These are phyloP conservation scores for Beaufortia kweichowensis DNA, from an alignment of 2,113 vertebrate genomes.

Conservation along the genomic window DNA sequence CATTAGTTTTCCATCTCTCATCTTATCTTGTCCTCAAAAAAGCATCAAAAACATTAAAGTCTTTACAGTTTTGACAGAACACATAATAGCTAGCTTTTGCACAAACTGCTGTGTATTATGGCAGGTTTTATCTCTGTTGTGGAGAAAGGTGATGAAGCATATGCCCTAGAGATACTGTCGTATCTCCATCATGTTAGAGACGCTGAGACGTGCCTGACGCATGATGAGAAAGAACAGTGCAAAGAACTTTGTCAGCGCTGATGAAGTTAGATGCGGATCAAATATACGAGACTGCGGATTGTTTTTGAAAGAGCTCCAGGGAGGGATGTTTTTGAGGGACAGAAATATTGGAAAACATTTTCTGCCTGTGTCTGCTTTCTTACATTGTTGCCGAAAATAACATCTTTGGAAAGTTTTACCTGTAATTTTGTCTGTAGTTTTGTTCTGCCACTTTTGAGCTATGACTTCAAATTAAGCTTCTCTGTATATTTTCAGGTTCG, in stretches of 20 bases:
- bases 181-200: constrained; percentile 29
- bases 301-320: constrained; percentile 31
- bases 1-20: background rate
- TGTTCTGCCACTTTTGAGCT: constrained; percentile 22
- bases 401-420: background rate
- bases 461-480: constrained; percentile 32
- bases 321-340: constrained; percentile 18
- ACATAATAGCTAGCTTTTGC: constrained; percentile 61
- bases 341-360: constrained; percentile 12
- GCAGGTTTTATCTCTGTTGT: constrained; percentile 26
- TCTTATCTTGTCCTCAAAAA: background rate
- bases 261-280: constrained; percentile 29
- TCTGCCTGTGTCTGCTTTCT: background rate
- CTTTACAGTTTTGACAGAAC: constrained; percentile 28
- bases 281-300: constrained; percentile 17
- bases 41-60: constrained; percentile 1
- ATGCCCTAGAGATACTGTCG: constrained; percentile 25
- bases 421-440: constrained; percentile 24
- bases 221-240: constrained; percentile 11
- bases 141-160: constrained; percentile 15
- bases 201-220: constrained; percentile 32
- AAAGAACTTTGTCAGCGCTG: constrained; percentile 2
- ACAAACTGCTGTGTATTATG: constrained; percentile 2
- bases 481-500: constrained; percentile 79
- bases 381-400: constrained; percentile 34